Evolutionary conservation across 2,113 vertebrate species (phyloP).

Genomic region (Elachura formosa): DNA sequence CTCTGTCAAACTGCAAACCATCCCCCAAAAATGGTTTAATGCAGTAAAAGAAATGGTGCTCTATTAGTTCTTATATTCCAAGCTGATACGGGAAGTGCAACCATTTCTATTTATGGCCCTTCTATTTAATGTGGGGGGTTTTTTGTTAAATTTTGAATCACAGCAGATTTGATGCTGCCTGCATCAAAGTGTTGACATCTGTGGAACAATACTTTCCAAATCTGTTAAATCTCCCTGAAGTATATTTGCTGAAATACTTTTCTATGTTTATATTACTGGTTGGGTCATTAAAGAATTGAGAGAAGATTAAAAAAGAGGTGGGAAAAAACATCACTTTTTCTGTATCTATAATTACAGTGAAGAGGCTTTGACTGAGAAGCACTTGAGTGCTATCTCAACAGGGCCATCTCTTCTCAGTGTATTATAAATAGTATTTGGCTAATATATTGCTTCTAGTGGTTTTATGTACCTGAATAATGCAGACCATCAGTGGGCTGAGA

Average conservation of each 20-base stretch:
- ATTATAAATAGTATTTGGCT: neutral
- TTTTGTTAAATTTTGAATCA: neutral
- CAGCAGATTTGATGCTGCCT: neutral
- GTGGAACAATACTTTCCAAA: neutral
- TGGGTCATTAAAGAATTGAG: constrained; percentile 13
- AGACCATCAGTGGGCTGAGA: neutral
- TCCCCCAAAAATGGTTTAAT: neutral
- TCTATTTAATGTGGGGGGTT: neutral
- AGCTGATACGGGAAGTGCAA: neutral
- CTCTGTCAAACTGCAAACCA: neutral
- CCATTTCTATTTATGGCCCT: neutral
- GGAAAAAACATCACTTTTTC: neutral
- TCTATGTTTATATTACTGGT: neutral
- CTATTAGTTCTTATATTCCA: neutral
- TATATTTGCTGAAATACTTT: neutral
- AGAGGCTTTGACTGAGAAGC: neutral
- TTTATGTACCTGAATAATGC: neutral
- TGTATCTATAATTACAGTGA: neutral
- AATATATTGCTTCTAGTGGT: neutral
- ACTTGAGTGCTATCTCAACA: neutral
- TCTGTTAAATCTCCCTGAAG: neutral
- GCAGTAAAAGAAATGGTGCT: neutral
- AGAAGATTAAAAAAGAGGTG: neutral
- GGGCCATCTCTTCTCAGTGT: neutral
- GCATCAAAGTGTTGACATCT: neutral